Base-by-base conservation (phyloP, 2,888 invertebrate species). In the Nomada flava region DNA sequence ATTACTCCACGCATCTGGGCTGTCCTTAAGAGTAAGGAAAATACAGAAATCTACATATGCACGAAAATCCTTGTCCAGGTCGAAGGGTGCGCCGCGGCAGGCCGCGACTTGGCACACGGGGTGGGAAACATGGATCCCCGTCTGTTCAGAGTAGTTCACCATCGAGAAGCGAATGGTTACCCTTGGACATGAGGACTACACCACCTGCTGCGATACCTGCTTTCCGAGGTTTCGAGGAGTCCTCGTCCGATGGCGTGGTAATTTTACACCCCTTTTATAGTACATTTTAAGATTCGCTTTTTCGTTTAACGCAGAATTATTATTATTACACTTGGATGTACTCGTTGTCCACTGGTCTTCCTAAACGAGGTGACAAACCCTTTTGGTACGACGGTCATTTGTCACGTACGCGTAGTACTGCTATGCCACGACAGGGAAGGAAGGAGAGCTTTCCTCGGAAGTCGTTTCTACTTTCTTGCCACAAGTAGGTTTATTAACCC, bases 131-230 rank as follows among this genome's bases (percentile, higher is more conserved):
- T 50, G 84, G 88, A 59, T 87, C 89, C 60, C 83, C 91, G 50
- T 91, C 92, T 42, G 88, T 90, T 79, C 93, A 92, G 79, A 91
- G 91, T 67, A 92, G 91, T 82, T 92, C 93, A 59, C 92, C 92
- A 57, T 93, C 92, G 79, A 91, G 92, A 82, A 92, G 91, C 63
- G 93, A 93, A 71, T 93, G 93, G 93, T 79, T 93, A 71, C 93
- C 93, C 11, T 82, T 94, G 73, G 93, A 94, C 76, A 94, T 94
- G 93, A 92, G 92, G 86, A 93, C 93, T 77, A 92, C 93, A 65
- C 92, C 92, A 62, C 92, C 92, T 50, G 91, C 93, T 18, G 88
- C 92, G 50, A 90, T 93, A 91, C 92, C 93, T 26, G 91, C 92
- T 83, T 93, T 91, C 83, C 92, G 91, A 53, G 93, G 93, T 64